Base-by-base conservation (phyloP, 30 jellyfish, hydroid and myxozoan genomes). In the Hydractinia symbiolongicarpus region DNA sequence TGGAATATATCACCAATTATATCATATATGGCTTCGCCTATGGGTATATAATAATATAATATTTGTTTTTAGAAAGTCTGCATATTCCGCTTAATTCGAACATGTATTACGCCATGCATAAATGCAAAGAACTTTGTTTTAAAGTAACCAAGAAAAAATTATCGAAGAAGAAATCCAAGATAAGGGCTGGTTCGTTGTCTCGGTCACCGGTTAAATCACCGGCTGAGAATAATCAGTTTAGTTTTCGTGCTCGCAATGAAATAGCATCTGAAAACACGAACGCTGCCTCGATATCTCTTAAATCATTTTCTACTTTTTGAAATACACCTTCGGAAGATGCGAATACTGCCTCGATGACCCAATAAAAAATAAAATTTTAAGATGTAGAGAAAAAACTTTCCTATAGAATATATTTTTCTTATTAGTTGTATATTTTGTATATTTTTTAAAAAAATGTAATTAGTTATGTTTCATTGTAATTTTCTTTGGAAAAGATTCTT, bases 21-120 rank as follows among this genome's bases (percentile, higher is more conserved):
- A 30, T 30, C 44, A 30, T 2, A 30, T 1, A 30, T 30, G 44
- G 44, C 44, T 30, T 30, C 44, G 44, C 44, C 44, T 30, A 30
- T 30, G 44, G 44, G 44, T 30, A 30, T 30, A 30, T 30, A 7
- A n/a, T 53, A 17, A 17, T 52, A 5, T 58, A 5, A 62, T 82
- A n/a, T 62, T 40, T 56, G 3, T 71, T 82, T 82, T 55, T 85
- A 88, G 96, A 88, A 51, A 89, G 84, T 58, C 86, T 88, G 11
- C 88, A 88, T 51, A 81, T 88, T 4, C 96, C 96, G 9, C 79
- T 76, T 77, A 81, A 79, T 84, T 81, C 96, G 73, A 88, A 88
- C 77, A 74, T 88, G 44, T 78, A 73, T 72, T 88, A 82, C 73
- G 96, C 96, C 9, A 86, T 88, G 67, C 79, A 88, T 61, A 88